Evolutionary conservation across 1,140 invertebrate species (phyloP).

Genomic region (Ooceraea biroi): DNA sequence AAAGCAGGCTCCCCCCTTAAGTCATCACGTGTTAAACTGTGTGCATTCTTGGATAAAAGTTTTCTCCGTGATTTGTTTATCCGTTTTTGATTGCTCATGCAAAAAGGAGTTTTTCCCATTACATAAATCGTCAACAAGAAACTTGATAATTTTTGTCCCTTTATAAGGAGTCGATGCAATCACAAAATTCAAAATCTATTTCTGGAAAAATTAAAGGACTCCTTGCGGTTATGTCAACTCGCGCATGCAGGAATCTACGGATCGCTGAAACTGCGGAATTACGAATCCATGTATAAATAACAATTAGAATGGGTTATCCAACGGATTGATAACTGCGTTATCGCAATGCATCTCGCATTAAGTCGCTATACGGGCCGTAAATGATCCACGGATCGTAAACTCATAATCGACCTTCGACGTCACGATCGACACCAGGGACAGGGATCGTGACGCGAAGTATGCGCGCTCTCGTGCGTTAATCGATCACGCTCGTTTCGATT

Average conservation of each 20-base stretch:
- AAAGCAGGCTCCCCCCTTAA: no score
- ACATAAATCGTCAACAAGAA: no score
- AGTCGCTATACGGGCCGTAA: constrained; percentile 17
- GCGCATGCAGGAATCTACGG: background rate
- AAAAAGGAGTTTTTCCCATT: no score
- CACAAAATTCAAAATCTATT: no score
- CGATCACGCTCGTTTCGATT: constrained; percentile 65
- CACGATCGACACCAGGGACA: constrained; percentile 62
- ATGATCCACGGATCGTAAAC: constrained; percentile 22
- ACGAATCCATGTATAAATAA: constrained; percentile 25
- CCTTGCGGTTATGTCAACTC: background rate
- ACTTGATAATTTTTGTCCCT: no score
- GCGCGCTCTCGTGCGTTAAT: constrained; percentile 44
- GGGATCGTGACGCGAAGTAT: constrained; percentile 52
- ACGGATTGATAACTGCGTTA: constrained; percentile 53
- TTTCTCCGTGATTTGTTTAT: no score
- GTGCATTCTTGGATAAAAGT: no score
- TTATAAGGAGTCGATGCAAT: no score
- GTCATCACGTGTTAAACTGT: no score
- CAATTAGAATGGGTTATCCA: constrained; percentile 46
- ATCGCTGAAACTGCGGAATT: constrained; percentile 34
- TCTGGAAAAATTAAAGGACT: no score
- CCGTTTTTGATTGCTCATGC: no score
- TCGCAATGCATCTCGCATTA: constrained; percentile 25
- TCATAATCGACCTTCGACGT: constrained; percentile 59